Percentiles rank a stretch among this genome's conserved stretches.
These are phyloP conservation scores for Avahi laniger DNA, from an alignment of 2,797 vertebrate species.

Conservation along the genomic window DNA sequence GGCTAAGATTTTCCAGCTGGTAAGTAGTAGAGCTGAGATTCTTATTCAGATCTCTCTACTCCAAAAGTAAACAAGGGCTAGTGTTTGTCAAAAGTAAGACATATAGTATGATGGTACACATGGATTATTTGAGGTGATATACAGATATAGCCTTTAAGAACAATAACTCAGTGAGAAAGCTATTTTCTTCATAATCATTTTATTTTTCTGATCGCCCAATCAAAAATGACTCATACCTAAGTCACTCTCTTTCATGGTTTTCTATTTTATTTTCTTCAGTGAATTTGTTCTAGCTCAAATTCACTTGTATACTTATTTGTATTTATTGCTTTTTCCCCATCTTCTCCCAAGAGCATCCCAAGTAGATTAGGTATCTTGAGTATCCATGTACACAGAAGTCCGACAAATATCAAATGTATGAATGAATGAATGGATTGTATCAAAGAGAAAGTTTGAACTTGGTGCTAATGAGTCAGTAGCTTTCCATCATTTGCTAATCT, in stretches of 20 bases:
- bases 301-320: background rate
- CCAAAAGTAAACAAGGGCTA: background rate
- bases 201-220: background rate
- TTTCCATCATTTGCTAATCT: background rate
- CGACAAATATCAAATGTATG: background rate
- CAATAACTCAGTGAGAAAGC: background rate
- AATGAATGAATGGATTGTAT: constrained; percentile 6
- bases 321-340: background rate
- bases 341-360: background rate
- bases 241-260: background rate
- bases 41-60: background rate
- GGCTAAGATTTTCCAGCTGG: background rate
- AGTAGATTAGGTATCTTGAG: background rate
- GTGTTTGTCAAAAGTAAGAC: background rate
- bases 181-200: background rate
- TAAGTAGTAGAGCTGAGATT: background rate
- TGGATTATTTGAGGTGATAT: constrained; percentile 84
- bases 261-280: background rate
- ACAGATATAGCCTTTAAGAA: constrained; percentile 76
- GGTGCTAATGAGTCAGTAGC: background rate
- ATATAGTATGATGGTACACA: background rate
- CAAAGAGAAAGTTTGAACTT: background rate
- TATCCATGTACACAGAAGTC: background rate
- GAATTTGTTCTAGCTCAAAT: background rate
- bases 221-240: background rate